Percentiles rank a stretch among this genome's conserved stretches.
These are phyloP conservation scores for Poecilia wingei DNA, from an alignment of 2,797 vertebrate species.

Conservation along the genomic window DNA sequence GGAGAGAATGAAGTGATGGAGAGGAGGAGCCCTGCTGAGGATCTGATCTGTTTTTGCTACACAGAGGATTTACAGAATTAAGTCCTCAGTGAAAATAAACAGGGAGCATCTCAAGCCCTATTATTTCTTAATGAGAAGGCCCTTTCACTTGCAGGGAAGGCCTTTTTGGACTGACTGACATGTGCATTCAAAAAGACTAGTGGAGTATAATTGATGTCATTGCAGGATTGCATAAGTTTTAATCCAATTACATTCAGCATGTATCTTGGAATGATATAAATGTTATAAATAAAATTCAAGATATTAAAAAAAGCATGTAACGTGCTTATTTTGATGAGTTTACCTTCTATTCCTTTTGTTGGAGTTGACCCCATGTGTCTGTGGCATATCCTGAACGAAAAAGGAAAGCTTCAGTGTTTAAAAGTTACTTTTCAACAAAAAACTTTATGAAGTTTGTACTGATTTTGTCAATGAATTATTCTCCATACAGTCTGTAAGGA, in stretches of 20 bases:
- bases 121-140: constrained; percentile 41
- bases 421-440: background rate
- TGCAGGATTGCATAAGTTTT: constrained; percentile 15
- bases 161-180: constrained; percentile 22
- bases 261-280: background rate
- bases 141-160: constrained; percentile 53
- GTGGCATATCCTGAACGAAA: constrained; percentile 82
- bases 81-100: constrained; percentile 58
- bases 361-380: constrained; percentile 71
- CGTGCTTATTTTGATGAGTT: constrained; percentile 49
- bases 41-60: constrained; percentile 27
- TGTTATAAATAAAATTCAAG: constrained; percentile 1
- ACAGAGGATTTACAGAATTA: constrained; percentile 69
- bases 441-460: background rate
- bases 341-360: constrained; percentile 86
- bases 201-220: constrained; percentile 3
- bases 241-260: background rate
- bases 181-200: background rate
- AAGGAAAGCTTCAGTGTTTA: constrained; percentile 17
- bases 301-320: background rate
- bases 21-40: constrained; percentile 4
- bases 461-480: background rate
- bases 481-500: background rate
- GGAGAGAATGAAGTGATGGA: constrained; percentile 17
- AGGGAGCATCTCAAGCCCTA: constrained; percentile 55